phyloP scores from a whole-genome alignment of 2,888 invertebrate species.

The Omphaloscelis lunosa region DNA sequence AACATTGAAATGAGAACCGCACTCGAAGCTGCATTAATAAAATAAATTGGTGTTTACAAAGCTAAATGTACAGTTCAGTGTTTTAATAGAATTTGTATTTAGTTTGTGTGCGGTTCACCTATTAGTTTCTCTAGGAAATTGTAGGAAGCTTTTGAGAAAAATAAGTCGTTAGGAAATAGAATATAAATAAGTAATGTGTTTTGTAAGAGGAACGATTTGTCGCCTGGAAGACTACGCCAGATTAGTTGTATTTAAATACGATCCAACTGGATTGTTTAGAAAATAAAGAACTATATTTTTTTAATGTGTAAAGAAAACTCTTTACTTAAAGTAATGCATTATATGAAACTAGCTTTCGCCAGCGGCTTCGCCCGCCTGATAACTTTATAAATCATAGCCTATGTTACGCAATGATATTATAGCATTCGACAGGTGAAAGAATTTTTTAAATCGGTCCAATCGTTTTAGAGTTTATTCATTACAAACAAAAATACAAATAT shows the following conservation, averaged over 20 bases:
- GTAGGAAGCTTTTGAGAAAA: conserved; percentile 8
- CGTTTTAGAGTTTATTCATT: too few relatives aligned
- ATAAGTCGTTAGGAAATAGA: neutral
- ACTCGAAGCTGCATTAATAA: conserved; percentile 43
- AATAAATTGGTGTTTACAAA: conserved; percentile 25
- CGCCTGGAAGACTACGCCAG: neutral
- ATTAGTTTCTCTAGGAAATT: neutral
- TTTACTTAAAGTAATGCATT: too few relatives aligned
- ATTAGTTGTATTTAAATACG: neutral
- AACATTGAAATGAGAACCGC: conserved; percentile 48
- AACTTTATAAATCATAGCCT: too few relatives aligned
- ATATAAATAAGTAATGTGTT: neutral
- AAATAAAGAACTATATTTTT: too few relatives aligned
- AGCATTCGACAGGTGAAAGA: too few relatives aligned
- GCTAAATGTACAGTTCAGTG: conserved; percentile 4
- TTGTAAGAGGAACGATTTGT: neutral
- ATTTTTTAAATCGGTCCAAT: too few relatives aligned
- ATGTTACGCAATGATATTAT: too few relatives aligned
- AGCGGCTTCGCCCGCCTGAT: too few relatives aligned
- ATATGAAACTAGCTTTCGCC: too few relatives aligned
- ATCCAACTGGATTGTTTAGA: neutral
- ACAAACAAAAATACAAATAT: too few relatives aligned
- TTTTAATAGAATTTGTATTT: conserved; percentile 39
- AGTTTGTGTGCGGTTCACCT: conserved; percentile 17
- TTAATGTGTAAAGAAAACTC: too few relatives aligned